Evolutionary conservation across 2,797 vertebrate species (phyloP), one percentile per base, ranked within the genome.

Genomic region (Chelonia mydas): DNA sequence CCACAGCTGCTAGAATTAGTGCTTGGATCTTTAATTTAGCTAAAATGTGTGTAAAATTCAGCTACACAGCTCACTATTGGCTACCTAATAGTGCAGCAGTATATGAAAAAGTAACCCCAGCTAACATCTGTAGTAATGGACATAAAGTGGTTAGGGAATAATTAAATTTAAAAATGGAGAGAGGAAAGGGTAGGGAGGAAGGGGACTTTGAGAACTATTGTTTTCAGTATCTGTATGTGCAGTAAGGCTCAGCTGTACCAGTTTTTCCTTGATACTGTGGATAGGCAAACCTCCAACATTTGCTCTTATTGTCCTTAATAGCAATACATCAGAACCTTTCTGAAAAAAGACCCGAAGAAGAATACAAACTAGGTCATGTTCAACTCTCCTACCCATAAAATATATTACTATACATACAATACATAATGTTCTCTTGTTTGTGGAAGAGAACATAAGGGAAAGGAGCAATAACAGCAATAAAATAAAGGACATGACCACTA

Each of bases 1-100:
- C 88, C 74, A 86, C 81, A 81, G 94, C 82, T 49, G 90, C 68
- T 88, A 90, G 82, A 94, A 94, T 97, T 96, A 93, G 84, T 57
- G 94, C 96, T 97, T 91, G 84, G 65, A 87, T 95, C 94, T 95
- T 96, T 96, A 97, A 95, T 96, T 93, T 96, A 90, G 85, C 80
- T 96, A 96, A 96, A 94, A 96, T 85, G 95, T 87, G 83, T 95
- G 77, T 93, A 97, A 95, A 79, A 96, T 68, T 87, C 21, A 82
- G 79, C 25, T 59, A 80, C 84, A 90, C 85, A 86, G 79, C 86
- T 97, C 83, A 79, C 87, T 90, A 41, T 90, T 96, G 93, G 90
- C 83, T 93, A 77, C 86, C 94, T 91, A 96, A 93, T 95, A 97
- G 94, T 93, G 88, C 89, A 92, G 86, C 84, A 95, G 96, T 96